A percentile compares a stretch with the other conserved stretches of the same genome.
phyloP scores from a whole-genome alignment of 2,888 invertebrate genomes.

The Zygaena filipendulae region DNA sequence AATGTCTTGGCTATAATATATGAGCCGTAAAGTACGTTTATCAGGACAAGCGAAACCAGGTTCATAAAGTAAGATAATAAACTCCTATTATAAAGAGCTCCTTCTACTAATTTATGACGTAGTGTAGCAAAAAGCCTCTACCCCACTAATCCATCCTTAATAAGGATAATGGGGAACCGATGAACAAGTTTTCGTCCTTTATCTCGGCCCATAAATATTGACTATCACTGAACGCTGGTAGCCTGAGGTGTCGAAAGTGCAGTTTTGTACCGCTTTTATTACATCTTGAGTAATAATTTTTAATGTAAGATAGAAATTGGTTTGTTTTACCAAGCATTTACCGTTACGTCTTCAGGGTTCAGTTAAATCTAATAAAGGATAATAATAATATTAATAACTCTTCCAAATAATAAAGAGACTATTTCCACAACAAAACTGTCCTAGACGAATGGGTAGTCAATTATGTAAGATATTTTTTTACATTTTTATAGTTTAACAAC shows the following conservation, averaged over 20 bases:
- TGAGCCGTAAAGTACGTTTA: slow-evolving; percentile 49
- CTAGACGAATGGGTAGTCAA: too few relatives aligned
- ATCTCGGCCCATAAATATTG: slow-evolving; percentile 51
- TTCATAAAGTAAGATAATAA: slow-evolving; percentile 47
- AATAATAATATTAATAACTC: too few relatives aligned
- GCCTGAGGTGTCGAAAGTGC: slow-evolving; percentile 47
- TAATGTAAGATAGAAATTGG: too few relatives aligned
- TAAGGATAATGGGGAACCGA: slow-evolving; percentile 63
- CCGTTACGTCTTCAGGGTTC: too few relatives aligned
- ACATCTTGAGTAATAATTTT: slow-evolving; percentile 35
- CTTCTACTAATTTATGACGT: slow-evolving; percentile 48
- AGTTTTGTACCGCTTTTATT: slow-evolving; percentile 44
- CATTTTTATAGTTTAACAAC: too few relatives aligned
- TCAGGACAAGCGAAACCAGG: slow-evolving; percentile 38
- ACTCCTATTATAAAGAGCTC: slow-evolving; percentile 50
- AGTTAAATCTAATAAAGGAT: too few relatives aligned
- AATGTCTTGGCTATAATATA: slow-evolving; percentile 37
- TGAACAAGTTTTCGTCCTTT: slow-evolving; percentile 58
- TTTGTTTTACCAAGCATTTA: too few relatives aligned
- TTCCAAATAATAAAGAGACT: too few relatives aligned
- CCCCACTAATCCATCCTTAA: slow-evolving; percentile 63
- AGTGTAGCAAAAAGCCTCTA: slow-evolving; percentile 41
- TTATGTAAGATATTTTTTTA: too few relatives aligned
- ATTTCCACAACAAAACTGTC: too few relatives aligned
- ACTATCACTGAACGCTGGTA: slow-evolving; percentile 35